These are phyloP conservation scores for Gyps fulvus DNA, from an alignment of 2,113 vertebrate species.

Conservation along the genomic window DNA sequence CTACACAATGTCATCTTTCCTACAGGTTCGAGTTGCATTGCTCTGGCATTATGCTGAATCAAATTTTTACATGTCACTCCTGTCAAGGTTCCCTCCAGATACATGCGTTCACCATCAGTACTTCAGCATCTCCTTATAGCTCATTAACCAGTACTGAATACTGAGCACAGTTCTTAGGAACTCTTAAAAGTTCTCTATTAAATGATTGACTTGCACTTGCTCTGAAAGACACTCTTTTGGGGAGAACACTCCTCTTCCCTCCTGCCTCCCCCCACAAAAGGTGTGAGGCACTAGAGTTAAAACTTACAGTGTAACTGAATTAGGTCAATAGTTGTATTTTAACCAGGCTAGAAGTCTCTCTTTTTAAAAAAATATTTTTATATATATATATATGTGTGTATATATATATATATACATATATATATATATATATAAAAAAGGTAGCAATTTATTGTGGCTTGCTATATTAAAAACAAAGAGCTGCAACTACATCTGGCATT, in stretches of 20 bases:
- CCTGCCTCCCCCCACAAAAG: neutral
- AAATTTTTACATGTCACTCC: neutral
- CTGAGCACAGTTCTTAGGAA: neutral
- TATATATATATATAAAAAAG: no score
- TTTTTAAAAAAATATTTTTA: no score
- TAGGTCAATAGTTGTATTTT: neutral
- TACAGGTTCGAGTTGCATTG: neutral
- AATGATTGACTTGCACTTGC: neutral
- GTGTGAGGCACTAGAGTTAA: neutral
- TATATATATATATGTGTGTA: no score
- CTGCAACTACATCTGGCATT: neutral
- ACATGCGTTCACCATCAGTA: neutral
- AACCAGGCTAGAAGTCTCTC: neutral
- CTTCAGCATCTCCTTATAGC: accelerated
- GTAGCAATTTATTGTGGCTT: neutral
- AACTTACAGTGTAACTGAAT: neutral
- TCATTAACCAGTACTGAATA: neutral
- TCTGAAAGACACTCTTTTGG: neutral
- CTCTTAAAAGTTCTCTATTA: neutral
- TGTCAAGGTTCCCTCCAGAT: neutral
- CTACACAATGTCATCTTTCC: neutral
- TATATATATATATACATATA: no score
- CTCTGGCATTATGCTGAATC: neutral
- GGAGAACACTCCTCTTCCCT: neutral
- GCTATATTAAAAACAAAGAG: neutral